These are phyloP conservation scores for Ischnura elegans DNA, from an alignment of 2,888 invertebrate species.

Conservation along the genomic window DNA sequence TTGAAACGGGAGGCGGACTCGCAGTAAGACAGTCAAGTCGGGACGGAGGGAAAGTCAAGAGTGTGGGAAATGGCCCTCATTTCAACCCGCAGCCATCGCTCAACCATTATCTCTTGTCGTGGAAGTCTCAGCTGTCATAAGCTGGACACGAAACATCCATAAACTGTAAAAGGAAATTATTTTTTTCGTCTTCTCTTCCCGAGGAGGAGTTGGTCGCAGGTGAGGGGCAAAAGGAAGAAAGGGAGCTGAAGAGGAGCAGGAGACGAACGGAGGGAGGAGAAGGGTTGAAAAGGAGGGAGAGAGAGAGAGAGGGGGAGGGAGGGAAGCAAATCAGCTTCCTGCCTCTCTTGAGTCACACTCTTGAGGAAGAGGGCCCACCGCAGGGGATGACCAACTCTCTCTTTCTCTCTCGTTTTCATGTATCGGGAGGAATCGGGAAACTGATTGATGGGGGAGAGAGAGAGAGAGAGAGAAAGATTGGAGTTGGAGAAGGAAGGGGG, in stretches of 20 bases:
- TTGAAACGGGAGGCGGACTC: not conserved
- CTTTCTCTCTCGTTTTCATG: constrained; percentile 41
- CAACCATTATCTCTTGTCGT: constrained; percentile 43
- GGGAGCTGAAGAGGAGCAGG: not conserved
- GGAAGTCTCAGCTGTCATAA: constrained; percentile 56
- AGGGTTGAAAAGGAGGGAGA: not conserved
- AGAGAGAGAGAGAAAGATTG: not conserved
- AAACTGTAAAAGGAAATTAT: constrained; percentile 40
- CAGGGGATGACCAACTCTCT: not conserved
- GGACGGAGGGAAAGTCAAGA: not conserved
- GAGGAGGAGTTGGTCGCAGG: not conserved
- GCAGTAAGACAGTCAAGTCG: not conserved
- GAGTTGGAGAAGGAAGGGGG: not conserved
- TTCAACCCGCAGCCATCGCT: constrained; percentile 6
- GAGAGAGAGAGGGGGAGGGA: not conserved
- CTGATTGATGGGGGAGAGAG: constrained; percentile 53
- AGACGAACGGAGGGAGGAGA: not conserved
- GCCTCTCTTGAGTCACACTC: not conserved
- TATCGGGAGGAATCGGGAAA: constrained; percentile 48
- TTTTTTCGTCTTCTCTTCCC: not conserved
- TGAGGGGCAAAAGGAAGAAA: not conserved
- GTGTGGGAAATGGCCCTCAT: constrained; percentile 7
- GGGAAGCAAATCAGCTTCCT: not conserved
- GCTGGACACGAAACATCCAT: constrained; percentile 48
- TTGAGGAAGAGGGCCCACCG: not conserved